Conservation (phyloP, 2,888 invertebrate species). For the Alitta virens region DNA sequence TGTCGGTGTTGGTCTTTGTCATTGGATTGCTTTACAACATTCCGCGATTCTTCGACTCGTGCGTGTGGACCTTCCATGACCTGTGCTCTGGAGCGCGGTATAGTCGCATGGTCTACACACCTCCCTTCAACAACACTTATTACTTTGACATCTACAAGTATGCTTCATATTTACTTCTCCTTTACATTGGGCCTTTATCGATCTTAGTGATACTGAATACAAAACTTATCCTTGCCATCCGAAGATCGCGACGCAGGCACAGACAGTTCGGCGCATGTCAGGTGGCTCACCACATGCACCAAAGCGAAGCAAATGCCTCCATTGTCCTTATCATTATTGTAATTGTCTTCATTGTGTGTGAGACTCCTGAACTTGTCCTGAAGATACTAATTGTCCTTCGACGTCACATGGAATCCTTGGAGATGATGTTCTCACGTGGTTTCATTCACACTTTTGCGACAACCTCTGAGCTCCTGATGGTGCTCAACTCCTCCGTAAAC, state of each 20-base stretch:
- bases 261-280: not conserved
- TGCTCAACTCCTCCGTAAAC: constrained; percentile 30
- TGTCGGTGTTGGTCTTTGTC: constrained; percentile 18
- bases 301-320: constrained; percentile 28
- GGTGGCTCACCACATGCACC: not conserved
- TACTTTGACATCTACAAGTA: constrained; percentile 27
- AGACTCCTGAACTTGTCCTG: constrained; percentile 23
- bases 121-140: constrained; percentile 16
- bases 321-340: constrained; percentile 28
- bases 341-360: constrained; percentile 27
- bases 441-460: constrained; percentile 6
- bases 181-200: constrained; percentile 27
- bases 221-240: constrained; percentile 25
- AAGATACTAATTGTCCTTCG: not conserved
- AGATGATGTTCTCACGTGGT: not conserved
- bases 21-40: constrained; percentile 24
- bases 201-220: constrained; percentile 23
- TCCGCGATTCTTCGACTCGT: constrained; percentile 27
- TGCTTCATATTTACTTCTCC: constrained; percentile 21
- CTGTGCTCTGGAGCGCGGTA: constrained; percentile 1
- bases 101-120: constrained; percentile 12
- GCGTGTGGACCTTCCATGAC: constrained; percentile 14
- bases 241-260: constrained; percentile 15
- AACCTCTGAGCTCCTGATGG: constrained; percentile 18
- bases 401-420: not conserved